A percentile compares a stretch with the other conserved stretches of the same genome.
Conservation (phyloP, 1,140 invertebrate genomes). For the Zaprionus davidi region DNA sequence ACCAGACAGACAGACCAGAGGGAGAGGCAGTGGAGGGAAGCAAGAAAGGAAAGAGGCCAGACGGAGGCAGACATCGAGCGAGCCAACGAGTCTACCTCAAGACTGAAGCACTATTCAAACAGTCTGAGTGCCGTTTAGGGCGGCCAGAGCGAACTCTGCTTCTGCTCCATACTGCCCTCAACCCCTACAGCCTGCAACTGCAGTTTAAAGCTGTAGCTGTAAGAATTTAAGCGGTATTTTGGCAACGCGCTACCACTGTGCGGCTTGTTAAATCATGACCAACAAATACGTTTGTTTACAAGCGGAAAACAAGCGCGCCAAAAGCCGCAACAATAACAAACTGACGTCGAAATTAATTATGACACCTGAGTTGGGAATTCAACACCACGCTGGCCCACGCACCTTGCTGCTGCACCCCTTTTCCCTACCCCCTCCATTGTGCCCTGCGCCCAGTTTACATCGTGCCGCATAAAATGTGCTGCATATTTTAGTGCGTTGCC, state of each 20-base stretch:
- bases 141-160: neutral
- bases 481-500: slow-evolving; percentile 59
- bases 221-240: slow-evolving; percentile 36
- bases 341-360: slow-evolving; percentile 72
- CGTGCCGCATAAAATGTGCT: slow-evolving; percentile 39
- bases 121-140: slow-evolving; percentile 63
- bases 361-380: slow-evolving; percentile 55
- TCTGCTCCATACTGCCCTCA: neutral
- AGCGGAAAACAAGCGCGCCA: slow-evolving; percentile 45
- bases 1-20: slow-evolving; percentile 12
- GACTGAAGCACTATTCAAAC: slow-evolving; percentile 68
- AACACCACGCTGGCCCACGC: neutral
- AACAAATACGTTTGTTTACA: slow-evolving; percentile 53
- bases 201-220: slow-evolving; percentile 16
- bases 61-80: slow-evolving; percentile 14
- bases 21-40: neutral
- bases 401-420: neutral
- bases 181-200: neutral
- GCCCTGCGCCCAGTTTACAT: slow-evolving; percentile 6
- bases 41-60: neutral
- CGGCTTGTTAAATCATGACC: slow-evolving; percentile 39
- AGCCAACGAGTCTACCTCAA: slow-evolving; percentile 41
- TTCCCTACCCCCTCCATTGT: neutral
- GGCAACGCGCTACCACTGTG: slow-evolving; percentile 23
- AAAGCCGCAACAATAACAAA: slow-evolving; percentile 55